Evolutionary conservation across 2,888 invertebrate species (phyloP), one percentile per base, ranked within the genome.

Genomic region (Cryptocheilus praepositus): DNA sequence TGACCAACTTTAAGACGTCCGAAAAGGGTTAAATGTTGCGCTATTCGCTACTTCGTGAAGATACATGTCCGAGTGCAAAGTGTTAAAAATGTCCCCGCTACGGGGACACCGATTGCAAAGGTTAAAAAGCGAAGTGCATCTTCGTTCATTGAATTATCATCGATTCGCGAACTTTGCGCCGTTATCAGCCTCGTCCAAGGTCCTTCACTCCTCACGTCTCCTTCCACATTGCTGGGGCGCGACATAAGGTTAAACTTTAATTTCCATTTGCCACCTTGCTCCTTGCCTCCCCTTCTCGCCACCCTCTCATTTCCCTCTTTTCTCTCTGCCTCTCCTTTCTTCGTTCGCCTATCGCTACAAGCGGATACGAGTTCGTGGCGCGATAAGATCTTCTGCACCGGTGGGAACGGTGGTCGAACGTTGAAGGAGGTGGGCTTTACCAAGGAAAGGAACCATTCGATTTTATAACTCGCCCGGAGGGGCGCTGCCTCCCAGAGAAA

Each of bases 381-480:
- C 21, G 52, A 52, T 52, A 52, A 19, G 52, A 52, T 52, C 52
- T 52, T 52, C 19, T 21, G 49, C 52, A 52, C 13, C 19, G 52
- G 16, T 7, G 21, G 15, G 52, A 21, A 15, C 45, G 15, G n/a
- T 45, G 22, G 52, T 21, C 15, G 52, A 21, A 11, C 22, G 21
- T 7, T 15, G 22, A 15, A 52, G 22, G 21, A 2, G 52, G 21
- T 21, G 52, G 13, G 52, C 36, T 11, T 36, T 36, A 4, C 36
- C 7, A 36, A 52, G 52, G 19, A 52, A 21, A 52, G 71, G 55
- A 64, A 63, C 65, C 72, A 73, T 73, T 73, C 71, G 73, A 73
- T 73, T 73, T 73, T 73, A 73, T 73, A 73, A 68, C 73, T 67
- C 67, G 71, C 71, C 66, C 46, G 63, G 58, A 71, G 71, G 71